These are phyloP conservation scores for Botia almorhae DNA, from an alignment of 2,797 vertebrate species.

Conservation along the genomic window DNA sequence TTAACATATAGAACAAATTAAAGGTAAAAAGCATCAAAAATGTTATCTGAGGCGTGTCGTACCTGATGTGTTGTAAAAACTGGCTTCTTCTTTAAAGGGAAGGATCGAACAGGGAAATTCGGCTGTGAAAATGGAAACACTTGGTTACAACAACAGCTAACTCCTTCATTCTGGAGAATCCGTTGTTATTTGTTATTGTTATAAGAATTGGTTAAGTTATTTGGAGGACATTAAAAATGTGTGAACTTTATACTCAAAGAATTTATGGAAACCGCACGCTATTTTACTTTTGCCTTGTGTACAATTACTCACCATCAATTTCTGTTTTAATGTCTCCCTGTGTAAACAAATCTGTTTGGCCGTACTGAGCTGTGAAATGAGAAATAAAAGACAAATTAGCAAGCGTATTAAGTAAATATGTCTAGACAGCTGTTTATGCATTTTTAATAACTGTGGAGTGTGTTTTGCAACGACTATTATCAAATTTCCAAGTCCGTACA, in stretches of 20 bases:
- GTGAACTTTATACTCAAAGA: neutral
- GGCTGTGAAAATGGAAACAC: constrained; percentile 51
- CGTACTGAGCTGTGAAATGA: constrained; percentile 76
- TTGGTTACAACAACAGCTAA: neutral
- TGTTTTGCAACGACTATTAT: constrained; percentile 12
- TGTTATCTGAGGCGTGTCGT: neutral
- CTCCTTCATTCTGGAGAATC: too few relatives aligned
- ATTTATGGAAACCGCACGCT: neutral
- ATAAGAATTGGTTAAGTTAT: neutral
- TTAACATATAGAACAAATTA: neutral
- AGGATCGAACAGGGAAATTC: constrained; percentile 76
- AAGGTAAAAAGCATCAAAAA: neutral
- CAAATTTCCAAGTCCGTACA: constrained; percentile 11
- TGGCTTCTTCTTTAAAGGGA: constrained; percentile 69
- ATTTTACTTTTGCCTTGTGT: neutral
- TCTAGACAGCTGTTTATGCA: neutral
- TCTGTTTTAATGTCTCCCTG: constrained; percentile 85
- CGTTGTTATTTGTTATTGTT: too few relatives aligned
- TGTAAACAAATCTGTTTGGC: constrained; percentile 78
- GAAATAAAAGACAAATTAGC: neutral
- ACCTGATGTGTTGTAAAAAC: constrained; percentile 73
- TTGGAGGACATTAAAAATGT: neutral
- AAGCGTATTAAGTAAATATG: neutral
- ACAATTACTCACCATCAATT: constrained; percentile 66
- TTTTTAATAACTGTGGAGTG: neutral